Evolutionary conservation across 2,888 invertebrate genomes (phyloP).

Genomic region (Lycia hirtaria): DNA sequence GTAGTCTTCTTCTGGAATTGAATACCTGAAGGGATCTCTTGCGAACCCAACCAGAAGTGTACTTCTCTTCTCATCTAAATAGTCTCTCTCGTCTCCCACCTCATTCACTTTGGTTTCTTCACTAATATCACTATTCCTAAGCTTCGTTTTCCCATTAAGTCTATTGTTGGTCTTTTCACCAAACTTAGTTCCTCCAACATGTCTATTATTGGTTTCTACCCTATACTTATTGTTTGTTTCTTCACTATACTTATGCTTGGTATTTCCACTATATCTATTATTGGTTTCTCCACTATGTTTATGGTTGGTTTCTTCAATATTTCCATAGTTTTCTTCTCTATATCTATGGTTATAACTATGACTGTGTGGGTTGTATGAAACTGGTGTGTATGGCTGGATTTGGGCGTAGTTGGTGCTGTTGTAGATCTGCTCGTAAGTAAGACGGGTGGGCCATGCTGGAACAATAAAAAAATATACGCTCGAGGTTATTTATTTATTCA

Average conservation of each 20-base stretch:
- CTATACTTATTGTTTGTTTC: slow-evolving; percentile 47
- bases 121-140: slow-evolving; percentile 46
- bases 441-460: slow-evolving; percentile 63
- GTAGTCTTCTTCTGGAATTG: slow-evolving; percentile 72
- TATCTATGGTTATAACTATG: slow-evolving; percentile 45
- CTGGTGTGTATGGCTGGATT: slow-evolving; percentile 57
- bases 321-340: neutral
- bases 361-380: slow-evolving; percentile 42
- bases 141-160: neutral
- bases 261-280: neutral
- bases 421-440: slow-evolving; percentile 71
- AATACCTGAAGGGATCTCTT: slow-evolving; percentile 73
- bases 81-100: slow-evolving; percentile 49
- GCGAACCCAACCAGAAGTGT: slow-evolving; percentile 72
- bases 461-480: slow-evolving; percentile 51
- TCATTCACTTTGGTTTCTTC: slow-evolving; percentile 58
- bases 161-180: neutral
- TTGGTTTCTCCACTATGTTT: neutral
- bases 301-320: neutral
- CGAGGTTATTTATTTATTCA: too few relatives aligned
- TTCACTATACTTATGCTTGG: slow-evolving; percentile 40
- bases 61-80: slow-evolving; percentile 41
- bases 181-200: neutral
- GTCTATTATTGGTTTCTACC: neutral
- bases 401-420: slow-evolving; percentile 73